Percentiles rank a stretch among this genome's conserved stretches.
These are phyloP conservation scores for Amblyraja radiata DNA, from an alignment of 2,797 vertebrate species.

Conservation along the genomic window DNA sequence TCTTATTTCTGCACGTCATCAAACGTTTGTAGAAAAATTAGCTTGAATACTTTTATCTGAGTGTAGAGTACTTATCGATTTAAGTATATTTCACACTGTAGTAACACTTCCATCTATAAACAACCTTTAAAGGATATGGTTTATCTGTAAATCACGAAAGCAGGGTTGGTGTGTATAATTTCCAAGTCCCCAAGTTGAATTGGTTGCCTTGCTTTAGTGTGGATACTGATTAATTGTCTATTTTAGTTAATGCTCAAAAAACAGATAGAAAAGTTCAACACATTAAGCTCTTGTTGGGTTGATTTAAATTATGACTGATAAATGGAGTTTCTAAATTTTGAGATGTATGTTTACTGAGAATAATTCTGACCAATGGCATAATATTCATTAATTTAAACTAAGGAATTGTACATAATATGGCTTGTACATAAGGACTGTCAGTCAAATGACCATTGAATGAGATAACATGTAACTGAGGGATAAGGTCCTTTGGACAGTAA, in stretches of 20 bases:
- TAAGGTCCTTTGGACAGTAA: background rate
- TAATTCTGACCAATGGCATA: background rate
- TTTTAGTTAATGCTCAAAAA: background rate
- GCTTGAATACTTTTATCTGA: background rate
- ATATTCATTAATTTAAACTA: background rate
- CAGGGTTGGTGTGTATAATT: background rate
- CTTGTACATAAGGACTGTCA: background rate
- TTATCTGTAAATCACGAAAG: background rate
- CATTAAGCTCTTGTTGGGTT: background rate
- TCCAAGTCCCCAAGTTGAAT: background rate
- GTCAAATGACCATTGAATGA: background rate
- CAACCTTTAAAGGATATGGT: background rate
- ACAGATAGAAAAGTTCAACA: background rate
- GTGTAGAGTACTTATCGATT: background rate
- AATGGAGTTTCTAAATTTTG: background rate
- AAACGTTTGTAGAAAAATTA: background rate
- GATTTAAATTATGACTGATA: background rate
- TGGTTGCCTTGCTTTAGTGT: background rate
- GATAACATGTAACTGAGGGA: background rate
- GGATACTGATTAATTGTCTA: background rate
- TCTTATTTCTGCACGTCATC: background rate
- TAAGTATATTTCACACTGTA: background rate
- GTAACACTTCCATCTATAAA: background rate
- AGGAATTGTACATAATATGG: background rate
- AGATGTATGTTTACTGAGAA: background rate